These are phyloP conservation scores for Apamea crenata DNA, from an alignment of 2,888 invertebrate species.

Conservation along the genomic window DNA sequence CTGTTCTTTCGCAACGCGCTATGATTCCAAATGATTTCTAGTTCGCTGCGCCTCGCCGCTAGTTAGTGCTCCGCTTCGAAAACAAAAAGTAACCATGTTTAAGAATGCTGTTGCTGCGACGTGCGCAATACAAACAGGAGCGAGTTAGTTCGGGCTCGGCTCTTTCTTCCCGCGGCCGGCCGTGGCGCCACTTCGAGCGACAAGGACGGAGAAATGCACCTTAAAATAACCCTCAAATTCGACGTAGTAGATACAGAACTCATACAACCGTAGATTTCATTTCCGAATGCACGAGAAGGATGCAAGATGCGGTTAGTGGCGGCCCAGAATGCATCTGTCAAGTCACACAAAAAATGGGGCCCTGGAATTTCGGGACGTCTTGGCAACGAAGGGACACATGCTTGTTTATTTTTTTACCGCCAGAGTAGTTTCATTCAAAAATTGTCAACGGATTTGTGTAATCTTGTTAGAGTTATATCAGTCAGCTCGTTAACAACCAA, in stretches of 20 bases:
- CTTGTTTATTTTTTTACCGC: conserved; percentile 86
- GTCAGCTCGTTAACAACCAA: conserved; percentile 81
- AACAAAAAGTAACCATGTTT: conserved; percentile 84
- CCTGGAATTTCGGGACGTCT: conserved; percentile 89
- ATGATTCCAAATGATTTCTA: conserved; percentile 75
- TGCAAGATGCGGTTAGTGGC: conserved; percentile 89
- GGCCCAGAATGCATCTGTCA: conserved; percentile 90
- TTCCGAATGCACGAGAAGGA: conserved; percentile 86
- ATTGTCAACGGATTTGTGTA: conserved; percentile 89
- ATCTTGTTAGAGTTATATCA: conserved; percentile 88
- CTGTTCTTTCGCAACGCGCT: conserved; percentile 79
- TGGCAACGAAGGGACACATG: conserved; percentile 84
- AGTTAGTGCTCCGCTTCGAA: conserved; percentile 71
- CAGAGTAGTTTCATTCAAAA: conserved; percentile 88
- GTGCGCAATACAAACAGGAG: conserved; percentile 85
- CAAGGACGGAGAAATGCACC: conserved; percentile 85
- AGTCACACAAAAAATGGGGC: conserved; percentile 86
- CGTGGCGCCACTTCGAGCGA: conserved; percentile 87
- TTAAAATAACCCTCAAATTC: conserved; percentile 88
- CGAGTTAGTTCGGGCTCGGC: conserved; percentile 78
- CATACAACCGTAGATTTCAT: conserved; percentile 81
- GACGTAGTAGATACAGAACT: conserved; percentile 80
- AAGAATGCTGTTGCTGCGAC: conserved; percentile 81
- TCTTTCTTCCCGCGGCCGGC: conserved; percentile 76
- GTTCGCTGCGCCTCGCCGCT: conserved; percentile 73